Conservation (phyloP, 2,888 invertebrate species). For the Rhagonycha fulva region DNA sequence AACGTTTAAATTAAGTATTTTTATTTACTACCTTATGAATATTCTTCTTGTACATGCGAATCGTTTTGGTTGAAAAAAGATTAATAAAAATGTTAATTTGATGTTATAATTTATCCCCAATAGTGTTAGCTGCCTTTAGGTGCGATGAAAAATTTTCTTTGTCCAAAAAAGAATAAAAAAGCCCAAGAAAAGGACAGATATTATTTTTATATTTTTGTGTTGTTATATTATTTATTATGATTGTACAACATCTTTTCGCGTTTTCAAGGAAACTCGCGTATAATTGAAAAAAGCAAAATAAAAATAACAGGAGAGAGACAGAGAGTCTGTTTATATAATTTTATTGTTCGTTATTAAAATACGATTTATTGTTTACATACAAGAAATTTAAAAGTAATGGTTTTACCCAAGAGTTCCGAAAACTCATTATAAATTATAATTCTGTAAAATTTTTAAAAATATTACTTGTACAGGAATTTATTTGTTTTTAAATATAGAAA, state of each 20-base stretch:
- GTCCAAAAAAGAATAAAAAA: too few species aligned
- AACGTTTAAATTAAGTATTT: neutral
- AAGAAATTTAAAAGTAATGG: neutral
- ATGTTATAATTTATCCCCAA: too few species aligned
- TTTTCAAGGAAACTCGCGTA: neutral
- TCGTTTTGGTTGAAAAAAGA: too few species aligned
- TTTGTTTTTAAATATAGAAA: neutral
- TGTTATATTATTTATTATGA: too few species aligned
- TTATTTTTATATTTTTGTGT: too few species aligned
- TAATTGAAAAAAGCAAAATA: neutral
- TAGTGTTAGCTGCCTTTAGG: too few species aligned
- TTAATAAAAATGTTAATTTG: too few species aligned
- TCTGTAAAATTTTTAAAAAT: neutral
- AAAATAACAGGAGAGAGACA: neutral
- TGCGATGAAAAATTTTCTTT: too few species aligned
- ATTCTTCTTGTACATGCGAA: too few species aligned
- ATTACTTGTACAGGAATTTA: neutral
- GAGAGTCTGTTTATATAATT: neutral
- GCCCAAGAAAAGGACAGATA: too few species aligned
- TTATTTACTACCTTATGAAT: neutral
- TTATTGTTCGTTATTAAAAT: neutral
- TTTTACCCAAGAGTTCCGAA: neutral
- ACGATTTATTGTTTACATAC: too few species aligned
- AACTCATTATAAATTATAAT: neutral
- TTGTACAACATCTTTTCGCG: neutral